These are phyloP conservation scores for Polypedilum vanderplanki DNA, from an alignment of 1,140 invertebrate genomes.

Conservation along the genomic window DNA sequence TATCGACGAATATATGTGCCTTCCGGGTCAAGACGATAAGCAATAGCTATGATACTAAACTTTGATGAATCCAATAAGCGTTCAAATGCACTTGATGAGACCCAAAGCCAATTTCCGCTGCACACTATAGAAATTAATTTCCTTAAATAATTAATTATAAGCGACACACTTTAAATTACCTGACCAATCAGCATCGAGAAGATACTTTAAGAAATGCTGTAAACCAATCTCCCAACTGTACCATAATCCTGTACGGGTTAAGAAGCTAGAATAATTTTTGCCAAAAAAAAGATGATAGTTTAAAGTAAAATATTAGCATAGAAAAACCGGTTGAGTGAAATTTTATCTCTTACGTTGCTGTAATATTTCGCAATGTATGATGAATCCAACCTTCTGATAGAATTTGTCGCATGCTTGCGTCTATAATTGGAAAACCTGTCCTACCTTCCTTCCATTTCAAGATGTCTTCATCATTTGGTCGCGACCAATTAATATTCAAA, in stretches of 20 bases:
- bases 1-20: conserved; percentile 64
- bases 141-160: too few relatives aligned
- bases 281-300: background rate
- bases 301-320: background rate
- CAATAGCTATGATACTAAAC: conserved; percentile 61
- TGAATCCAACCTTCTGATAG: conserved; percentile 62
- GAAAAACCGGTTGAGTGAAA: background rate
- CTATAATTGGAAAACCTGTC: conserved; percentile 71
- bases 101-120: conserved; percentile 77
- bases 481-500: conserved; percentile 64
- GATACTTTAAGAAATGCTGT: conserved; percentile 56
- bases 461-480: conserved; percentile 46
- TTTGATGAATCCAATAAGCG: conserved; percentile 54
- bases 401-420: conserved; percentile 65
- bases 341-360: conserved; percentile 46
- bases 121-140: conserved; percentile 48
- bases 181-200: conserved; percentile 67
- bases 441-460: conserved; percentile 58
- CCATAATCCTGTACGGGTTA: conserved; percentile 67
- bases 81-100: conserved; percentile 66
- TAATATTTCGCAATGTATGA: conserved; percentile 61
- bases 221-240: conserved; percentile 63
- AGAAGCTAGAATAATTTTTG: conserved; percentile 44
- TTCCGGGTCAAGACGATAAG: conserved; percentile 60
- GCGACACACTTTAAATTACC: too few relatives aligned